phyloP scores from a whole-genome alignment of 2,797 vertebrate species.

The Lithobates sylvaticus region DNA sequence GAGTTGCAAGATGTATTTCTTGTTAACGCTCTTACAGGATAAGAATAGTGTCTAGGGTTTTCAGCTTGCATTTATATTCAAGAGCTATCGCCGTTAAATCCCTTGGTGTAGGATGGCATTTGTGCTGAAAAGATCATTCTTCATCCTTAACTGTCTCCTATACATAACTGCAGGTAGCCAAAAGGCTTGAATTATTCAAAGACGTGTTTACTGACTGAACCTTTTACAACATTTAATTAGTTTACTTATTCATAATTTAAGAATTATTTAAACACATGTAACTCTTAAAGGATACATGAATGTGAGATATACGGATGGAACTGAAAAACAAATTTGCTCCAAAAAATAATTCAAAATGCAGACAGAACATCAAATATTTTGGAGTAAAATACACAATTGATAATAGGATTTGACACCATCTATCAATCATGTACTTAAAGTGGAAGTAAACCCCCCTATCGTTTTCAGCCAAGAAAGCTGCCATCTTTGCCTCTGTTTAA shows the following conservation, averaged over 20 bases:
- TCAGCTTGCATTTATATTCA: constrained; percentile 35
- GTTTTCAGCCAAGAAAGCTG: too few relatives aligned
- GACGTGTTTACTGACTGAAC: constrained; percentile 13
- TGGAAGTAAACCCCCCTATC: too few relatives aligned
- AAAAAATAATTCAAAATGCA: too few relatives aligned
- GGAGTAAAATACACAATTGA: too few relatives aligned
- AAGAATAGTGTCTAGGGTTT: constrained; percentile 10
- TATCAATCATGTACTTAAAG: too few relatives aligned
- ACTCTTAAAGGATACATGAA: too few relatives aligned
- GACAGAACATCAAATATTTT: too few relatives aligned
- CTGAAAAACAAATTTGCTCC: too few relatives aligned
- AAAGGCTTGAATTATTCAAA: constrained; percentile 22
- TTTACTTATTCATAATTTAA: background rate
- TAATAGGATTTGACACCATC: too few relatives aligned
- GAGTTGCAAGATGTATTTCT: constrained; percentile 18
- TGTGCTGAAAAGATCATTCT: background rate
- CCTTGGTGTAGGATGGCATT: constrained; percentile 29
- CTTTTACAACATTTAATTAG: background rate
- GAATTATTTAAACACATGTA: background rate
- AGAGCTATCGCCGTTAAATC: constrained; percentile 13
- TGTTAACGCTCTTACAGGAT: constrained; percentile 24
- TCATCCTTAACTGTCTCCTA: constrained; percentile 21
- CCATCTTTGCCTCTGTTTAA: too few relatives aligned
- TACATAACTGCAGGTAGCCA: constrained; percentile 29
- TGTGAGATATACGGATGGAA: too few relatives aligned